Base-by-base conservation (phyloP, 2,113 vertebrate genomes). In the Myocastor coypus region DNA sequence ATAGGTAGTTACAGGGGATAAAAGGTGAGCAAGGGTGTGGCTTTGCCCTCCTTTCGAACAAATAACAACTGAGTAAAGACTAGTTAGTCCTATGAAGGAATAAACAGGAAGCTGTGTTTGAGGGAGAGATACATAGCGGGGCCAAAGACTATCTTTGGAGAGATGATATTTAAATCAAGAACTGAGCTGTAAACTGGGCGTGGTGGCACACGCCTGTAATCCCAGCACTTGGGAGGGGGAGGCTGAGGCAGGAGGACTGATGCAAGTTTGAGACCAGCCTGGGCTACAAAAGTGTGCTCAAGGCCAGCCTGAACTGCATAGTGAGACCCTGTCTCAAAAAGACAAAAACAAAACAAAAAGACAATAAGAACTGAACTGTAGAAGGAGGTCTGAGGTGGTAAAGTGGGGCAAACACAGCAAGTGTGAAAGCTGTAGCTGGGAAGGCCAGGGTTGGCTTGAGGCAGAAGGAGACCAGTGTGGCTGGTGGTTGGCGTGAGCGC, bases 141-240 rank as follows among this genome's bases (percentile, higher is more conserved):
- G 17, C 26, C 52, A 92, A 55, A 87, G 64, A 69, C 37, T n/a
- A 6, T 77, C 14, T 83, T 82, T 82, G 66, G 85, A 92, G 30
- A 91, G 24, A 88, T 30, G 68, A 66, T n/a, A 92, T 63, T 92
- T 96, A 89, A 63, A 81, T 81, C 63, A 52, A 86, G 96, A 78
- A 19, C 50, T 14, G 59, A 71, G 87, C 7, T 71, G 1, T 37
- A n/a, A n/a, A n/a, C n/a, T n/a, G n/a, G n/a, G n/a, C n/a, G n/a
- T n/a, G n/a, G n/a, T n/a, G n/a, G n/a, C n/a, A n/a, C n/a, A n/a
- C n/a, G n/a, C n/a, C n/a, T n/a, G n/a, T n/a, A n/a, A n/a, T n/a
- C n/a, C n/a, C n/a, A n/a, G n/a, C n/a, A n/a, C n/a, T n/a, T n/a
- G n/a, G n/a, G n/a, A n/a, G n/a, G n/a, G n/a, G n/a, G n/a, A n/a